phyloP scores from a whole-genome alignment of 2,888 invertebrate species.

The Zonitis immaculata region DNA sequence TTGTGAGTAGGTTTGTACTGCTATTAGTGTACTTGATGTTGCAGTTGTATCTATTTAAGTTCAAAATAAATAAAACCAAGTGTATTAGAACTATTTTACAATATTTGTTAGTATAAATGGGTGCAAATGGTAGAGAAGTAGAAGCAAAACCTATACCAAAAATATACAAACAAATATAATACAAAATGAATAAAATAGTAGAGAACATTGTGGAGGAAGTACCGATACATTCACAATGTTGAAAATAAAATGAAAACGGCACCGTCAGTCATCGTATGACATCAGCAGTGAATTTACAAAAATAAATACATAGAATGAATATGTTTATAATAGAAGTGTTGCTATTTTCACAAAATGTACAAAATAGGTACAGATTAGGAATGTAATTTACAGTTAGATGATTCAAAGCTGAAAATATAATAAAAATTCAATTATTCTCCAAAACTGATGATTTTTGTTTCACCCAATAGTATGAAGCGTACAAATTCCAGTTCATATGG shows the following conservation, averaged over 20 bases:
- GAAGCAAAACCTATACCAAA: constrained; percentile 25
- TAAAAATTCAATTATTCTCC: constrained; percentile 12
- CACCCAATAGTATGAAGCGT: constrained; percentile 10
- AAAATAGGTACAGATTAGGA: constrained; percentile 33
- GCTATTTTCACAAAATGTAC: constrained; percentile 42
- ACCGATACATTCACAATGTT: constrained; percentile 27
- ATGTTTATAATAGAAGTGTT: constrained; percentile 38
- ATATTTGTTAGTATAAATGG: constrained; percentile 29
- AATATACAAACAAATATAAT: constrained; percentile 6
- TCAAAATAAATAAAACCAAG: constrained; percentile 34
- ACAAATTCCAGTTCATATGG: constrained; percentile 34
- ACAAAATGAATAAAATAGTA: constrained; percentile 7
- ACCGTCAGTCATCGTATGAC: constrained; percentile 35
- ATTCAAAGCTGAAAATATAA: constrained; percentile 37
- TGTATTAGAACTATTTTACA: constrained; percentile 19
- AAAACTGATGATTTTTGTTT: not conserved
- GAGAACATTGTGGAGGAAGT: constrained; percentile 27
- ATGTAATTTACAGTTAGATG: constrained; percentile 43
- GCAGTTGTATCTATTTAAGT: constrained; percentile 48
- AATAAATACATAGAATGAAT: constrained; percentile 5
- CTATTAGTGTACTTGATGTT: constrained; percentile 48
- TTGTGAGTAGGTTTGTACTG: constrained; percentile 41
- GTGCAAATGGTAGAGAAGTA: constrained; percentile 21
- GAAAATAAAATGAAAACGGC: constrained; percentile 16
- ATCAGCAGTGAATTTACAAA: constrained; percentile 22